phyloP scores from a whole-genome alignment of 2,888 invertebrate species.

The Lepidocyrtoides sp. region DNA sequence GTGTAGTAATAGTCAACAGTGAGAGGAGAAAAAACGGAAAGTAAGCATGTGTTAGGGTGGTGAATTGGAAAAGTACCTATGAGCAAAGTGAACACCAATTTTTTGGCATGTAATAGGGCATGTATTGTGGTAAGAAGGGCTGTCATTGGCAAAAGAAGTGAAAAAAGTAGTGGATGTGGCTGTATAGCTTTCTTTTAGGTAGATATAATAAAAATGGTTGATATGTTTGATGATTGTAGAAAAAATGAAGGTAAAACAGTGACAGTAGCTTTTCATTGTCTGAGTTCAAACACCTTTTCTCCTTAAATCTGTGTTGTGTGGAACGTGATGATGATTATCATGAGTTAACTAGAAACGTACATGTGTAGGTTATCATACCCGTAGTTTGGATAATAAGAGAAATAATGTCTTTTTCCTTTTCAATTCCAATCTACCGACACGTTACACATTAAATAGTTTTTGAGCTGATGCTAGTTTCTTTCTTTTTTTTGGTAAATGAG shows the following conservation, averaged over 20 bases:
- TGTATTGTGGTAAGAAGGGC: conserved; percentile 44
- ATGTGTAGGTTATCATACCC: neutral
- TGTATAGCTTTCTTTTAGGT: neutral
- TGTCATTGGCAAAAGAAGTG: no score
- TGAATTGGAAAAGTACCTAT: conserved; percentile 46
- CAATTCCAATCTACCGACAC: conserved; percentile 32
- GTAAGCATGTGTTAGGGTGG: conserved; percentile 34
- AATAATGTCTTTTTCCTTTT: neutral
- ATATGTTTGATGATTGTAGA: neutral
- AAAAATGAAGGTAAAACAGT: conserved; percentile 30
- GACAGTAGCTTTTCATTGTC: conserved; percentile 27
- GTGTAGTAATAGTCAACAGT: no score
- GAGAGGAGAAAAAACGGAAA: neutral
- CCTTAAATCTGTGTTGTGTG: neutral
- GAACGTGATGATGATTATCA: conserved; percentile 3
- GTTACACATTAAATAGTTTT: conserved; percentile 1
- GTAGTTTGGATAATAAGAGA: neutral
- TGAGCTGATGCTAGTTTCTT: neutral
- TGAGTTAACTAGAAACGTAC: conserved; percentile 18
- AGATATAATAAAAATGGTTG: neutral
- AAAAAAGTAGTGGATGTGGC: conserved; percentile 32
- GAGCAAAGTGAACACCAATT: conserved; percentile 16
- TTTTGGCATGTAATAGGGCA: conserved; percentile 8
- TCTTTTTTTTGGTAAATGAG: conserved; percentile 11
- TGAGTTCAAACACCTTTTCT: conserved; percentile 28